Base-by-base conservation (phyloP, 2,113 vertebrate genomes). In the Passer montanus region DNA sequence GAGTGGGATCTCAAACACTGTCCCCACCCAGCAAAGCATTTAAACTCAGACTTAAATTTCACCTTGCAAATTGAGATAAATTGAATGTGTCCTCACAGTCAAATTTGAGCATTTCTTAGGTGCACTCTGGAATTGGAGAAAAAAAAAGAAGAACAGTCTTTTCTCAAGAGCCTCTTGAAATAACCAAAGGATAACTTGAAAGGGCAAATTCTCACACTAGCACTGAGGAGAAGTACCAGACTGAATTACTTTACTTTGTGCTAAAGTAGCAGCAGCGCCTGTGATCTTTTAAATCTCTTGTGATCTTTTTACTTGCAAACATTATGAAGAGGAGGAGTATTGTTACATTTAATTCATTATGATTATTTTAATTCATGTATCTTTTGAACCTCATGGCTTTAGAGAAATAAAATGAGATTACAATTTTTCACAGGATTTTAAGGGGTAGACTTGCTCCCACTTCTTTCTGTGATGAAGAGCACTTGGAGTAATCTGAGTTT, bases 181-280 rank as follows among this genome's bases (percentile, higher is more conserved):
- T 93, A 94, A 97, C 89, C 81, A 93, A 85, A 94, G 84, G 93
- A 91, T 82, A 75, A 91, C 91, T 96, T 97, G 89, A 96, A 96
- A 95, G 96, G 94, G 91, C 84, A 72, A 91, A 87, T 83, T 74
- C n/a, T 1, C 52, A 30, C 1, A 4, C 86, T 72, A 26, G 81
- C 69, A 21, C 77, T 78, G 84, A 73, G 79, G 63, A 92, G 80
- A 93, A 96, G 95, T 49, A 84, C 84, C 62, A 72, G 91, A 46
- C 76, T 91, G 93, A 96, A 96, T 95, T 96, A 66, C 78, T 95
- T 64, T 37, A 58, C 93, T 94, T 89, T 95, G 69, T 93, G 89
- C 74, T 91, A 33, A 90, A 93, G 76, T 74, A 87, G 89, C 94
- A 72, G 86, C 60, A 76, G 73, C 24, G 83, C 91, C 94, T 97